Evolutionary conservation across 1,140 invertebrate species (phyloP), one percentile per base, ranked within the genome.

Genomic region (Heliconius nattereri): DNA sequence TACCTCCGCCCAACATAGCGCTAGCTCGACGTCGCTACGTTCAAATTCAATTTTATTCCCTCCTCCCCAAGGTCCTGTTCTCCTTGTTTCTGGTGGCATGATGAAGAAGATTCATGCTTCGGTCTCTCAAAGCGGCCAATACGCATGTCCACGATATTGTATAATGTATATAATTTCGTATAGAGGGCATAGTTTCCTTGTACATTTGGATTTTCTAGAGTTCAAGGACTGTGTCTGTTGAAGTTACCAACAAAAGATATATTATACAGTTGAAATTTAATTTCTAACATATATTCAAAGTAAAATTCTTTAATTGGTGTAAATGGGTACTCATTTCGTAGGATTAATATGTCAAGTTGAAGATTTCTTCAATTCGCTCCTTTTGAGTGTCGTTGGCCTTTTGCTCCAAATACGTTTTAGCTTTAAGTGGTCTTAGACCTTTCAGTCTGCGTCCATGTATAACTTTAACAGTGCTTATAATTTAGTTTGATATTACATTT

Each of bases 1-100:
- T 89, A 91, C 92, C 92, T 92, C 92, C 92, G 92, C 92, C 92
- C 92, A 92, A 91, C 92, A 93, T 89, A 93, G 92, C 92, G 92
- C 92, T 90, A 92, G 92, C 91, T 90, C 90, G 83, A 88, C 81
- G 79, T 35, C 9, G 7, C 40, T 73, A 71, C 81, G 83, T 75
- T 75, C 72, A 89, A 73, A 86, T 82, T 84, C 66, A 81, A 85
- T 85, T 83, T 72, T 89, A 75, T 78, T 26, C 2, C 26, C 32
- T 76, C 29, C 3, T 70, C 5, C 60, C 75, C 87, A 90, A 84
- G 89, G 87, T 81, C 76, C 76, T 87, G 76, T 86, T 86, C 91
- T 52, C 83, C 70, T 81, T 81, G 81, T 45, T 76, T 29, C 26
- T 73, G 23, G 52, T 72, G 26, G 84, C 86, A 86, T 88, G 86